Evolutionary conservation across 2,113 vertebrate species (phyloP).

Genomic region (Copsychus sechellarum): DNA sequence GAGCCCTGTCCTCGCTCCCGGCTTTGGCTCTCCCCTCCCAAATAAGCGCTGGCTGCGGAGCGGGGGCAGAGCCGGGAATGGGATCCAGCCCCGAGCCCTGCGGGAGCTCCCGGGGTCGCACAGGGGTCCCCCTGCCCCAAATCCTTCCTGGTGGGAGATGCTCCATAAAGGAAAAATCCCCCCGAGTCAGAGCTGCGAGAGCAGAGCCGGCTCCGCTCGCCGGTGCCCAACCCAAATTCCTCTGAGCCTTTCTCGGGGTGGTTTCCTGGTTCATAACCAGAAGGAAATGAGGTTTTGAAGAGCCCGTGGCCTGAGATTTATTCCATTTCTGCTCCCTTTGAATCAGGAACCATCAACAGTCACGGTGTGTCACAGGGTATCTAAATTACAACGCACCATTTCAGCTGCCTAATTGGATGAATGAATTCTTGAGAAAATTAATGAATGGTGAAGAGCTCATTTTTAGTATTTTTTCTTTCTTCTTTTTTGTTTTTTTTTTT

Average conservation of each 20-base stretch:
- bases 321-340: neutral
- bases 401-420: conserved; percentile 59
- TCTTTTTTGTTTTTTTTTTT: too few species aligned
- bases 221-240: neutral
- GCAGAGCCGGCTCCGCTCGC: rapidly evolving
- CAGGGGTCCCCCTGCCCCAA: rapidly evolving
- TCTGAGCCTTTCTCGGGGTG: neutral
- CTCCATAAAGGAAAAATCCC: neutral
- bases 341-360: neutral
- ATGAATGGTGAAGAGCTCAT: conserved; percentile 45
- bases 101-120: neutral
- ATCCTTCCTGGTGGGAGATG: rapidly evolving
- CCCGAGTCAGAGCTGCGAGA: neutral
- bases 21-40: neutral
- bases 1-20: neutral
- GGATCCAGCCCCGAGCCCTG: too few species aligned
- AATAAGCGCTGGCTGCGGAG: too few species aligned
- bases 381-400: conserved; percentile 38
- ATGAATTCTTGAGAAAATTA: conserved; percentile 56
- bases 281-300: conserved; percentile 25
- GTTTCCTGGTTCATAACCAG: conserved; percentile 8
- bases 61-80: too few species aligned
- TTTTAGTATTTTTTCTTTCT: neutral
- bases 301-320: neutral
- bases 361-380: conserved; percentile 23